A percentile compares a stretch with the other conserved stretches of the same genome.
These are phyloP conservation scores for Mustelus asterias DNA, from an alignment of 2,113 vertebrate genomes.

Conservation along the genomic window DNA sequence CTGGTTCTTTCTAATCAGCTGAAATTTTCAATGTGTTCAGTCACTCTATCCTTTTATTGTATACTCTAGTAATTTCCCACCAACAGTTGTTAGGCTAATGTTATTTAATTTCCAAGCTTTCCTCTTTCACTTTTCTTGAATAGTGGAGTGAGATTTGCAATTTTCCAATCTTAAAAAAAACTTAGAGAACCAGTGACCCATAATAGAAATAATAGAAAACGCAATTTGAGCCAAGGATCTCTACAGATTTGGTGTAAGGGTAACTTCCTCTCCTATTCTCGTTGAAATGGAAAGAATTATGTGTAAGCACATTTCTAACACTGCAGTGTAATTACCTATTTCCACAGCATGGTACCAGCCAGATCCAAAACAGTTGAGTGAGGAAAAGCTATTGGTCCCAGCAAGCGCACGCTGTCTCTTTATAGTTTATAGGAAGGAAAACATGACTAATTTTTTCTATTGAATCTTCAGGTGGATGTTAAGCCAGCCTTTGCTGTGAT, in stretches of 20 bases:
- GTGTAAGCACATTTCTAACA: neutral
- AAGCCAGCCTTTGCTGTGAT: neutral
- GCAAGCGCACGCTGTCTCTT: neutral
- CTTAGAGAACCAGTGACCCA: neutral
- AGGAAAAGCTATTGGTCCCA: neutral
- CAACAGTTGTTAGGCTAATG: neutral
- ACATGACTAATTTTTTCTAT: neutral
- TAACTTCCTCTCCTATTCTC: neutral
- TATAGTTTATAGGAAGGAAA: neutral
- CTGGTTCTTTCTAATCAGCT: neutral
- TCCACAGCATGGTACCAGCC: neutral
- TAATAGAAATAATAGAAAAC: neutral
- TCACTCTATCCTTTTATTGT: neutral
- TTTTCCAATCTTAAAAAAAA: neutral
- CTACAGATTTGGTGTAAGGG: neutral
- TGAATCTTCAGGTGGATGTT: neutral
- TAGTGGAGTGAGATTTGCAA: neutral
- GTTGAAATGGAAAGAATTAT: neutral
- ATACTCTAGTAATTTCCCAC: neutral
- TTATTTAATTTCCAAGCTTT: neutral
- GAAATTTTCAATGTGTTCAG: neutral
- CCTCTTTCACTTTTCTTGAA: neutral
- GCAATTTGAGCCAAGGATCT: neutral
- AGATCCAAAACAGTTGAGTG: neutral
- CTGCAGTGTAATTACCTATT: neutral